phyloP scores from a whole-genome alignment of 2,888 invertebrate genomes.

The Baronia brevicornis region DNA sequence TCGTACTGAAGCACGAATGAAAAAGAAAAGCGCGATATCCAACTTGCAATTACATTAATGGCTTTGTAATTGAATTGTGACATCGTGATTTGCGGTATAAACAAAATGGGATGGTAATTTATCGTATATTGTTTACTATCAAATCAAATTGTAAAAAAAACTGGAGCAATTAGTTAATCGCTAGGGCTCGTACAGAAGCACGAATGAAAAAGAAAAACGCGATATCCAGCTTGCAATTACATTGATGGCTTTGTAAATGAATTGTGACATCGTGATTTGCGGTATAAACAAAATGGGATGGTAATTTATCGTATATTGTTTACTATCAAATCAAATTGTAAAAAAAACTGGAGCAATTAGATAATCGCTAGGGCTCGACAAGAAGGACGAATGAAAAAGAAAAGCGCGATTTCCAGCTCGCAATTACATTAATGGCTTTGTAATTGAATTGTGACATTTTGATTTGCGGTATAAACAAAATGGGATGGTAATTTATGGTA shows the following conservation, averaged over 20 bases:
- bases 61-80: constrained; percentile 2
- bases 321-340: too few species aligned
- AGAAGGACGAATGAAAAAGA: constrained; percentile 17
- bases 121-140: too few species aligned
- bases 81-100: constrained; percentile 6
- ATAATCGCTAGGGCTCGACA: constrained; percentile 4
- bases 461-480: constrained; percentile 8
- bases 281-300: constrained; percentile 3
- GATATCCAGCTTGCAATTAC: constrained; percentile 17
- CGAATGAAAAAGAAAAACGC: constrained; percentile 17
- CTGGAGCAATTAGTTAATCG: constrained; percentile 6
- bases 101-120: constrained; percentile 2
- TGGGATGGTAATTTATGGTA: not conserved
- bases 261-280: constrained; percentile 5
- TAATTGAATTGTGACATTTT: constrained; percentile 2
- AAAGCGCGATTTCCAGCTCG: constrained; percentile 17
- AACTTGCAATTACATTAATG: constrained; percentile 17
- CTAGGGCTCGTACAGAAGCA: constrained; percentile 12
- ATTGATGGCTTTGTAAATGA: constrained; percentile 12
- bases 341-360: constrained; percentile 1
- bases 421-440: constrained; percentile 17
- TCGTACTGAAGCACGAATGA: constrained; percentile 16
- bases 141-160: too few species aligned
- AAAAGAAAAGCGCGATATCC: constrained; percentile 17
- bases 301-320: constrained; percentile 1